Percentiles rank a stretch among this genome's conserved stretches.
Evolutionary conservation across 1,140 invertebrate species (phyloP).

Genomic region (Myzus persicae): DNA sequence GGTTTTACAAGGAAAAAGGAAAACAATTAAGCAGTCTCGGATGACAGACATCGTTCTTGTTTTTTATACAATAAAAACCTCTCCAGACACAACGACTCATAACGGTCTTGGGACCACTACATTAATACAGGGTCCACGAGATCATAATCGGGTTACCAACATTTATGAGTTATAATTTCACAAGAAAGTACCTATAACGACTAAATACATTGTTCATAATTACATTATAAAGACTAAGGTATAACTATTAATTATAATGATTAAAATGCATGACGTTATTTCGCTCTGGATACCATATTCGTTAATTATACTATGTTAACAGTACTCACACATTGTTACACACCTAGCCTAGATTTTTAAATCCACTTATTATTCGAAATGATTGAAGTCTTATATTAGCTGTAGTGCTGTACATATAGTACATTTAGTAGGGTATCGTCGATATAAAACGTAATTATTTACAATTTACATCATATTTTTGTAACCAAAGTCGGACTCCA

Average conservation of each 20-base stretch:
- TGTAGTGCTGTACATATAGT: neutral
- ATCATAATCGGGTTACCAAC: neutral
- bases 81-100: neutral
- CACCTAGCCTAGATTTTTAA: neutral
- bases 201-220: neutral
- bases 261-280: neutral
- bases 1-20: neutral
- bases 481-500: neutral
- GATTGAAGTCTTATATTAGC: neutral
- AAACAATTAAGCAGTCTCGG: constrained; percentile 14
- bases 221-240: neutral
- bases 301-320: neutral
- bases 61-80: neutral
- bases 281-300: neutral
- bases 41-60: constrained; percentile 21
- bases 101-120: neutral
- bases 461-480: neutral
- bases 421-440: neutral
- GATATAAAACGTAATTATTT: neutral
- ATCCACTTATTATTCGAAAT: neutral
- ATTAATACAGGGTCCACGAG: neutral
- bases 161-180: neutral
- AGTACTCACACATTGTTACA: neutral
- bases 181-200: neutral
- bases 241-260: neutral